A percentile compares a stretch with the other conserved stretches of the same genome.
Evolutionary conservation across 2,113 vertebrate genomes (phyloP).

Genomic region (Hydrolagus affinis): DNA sequence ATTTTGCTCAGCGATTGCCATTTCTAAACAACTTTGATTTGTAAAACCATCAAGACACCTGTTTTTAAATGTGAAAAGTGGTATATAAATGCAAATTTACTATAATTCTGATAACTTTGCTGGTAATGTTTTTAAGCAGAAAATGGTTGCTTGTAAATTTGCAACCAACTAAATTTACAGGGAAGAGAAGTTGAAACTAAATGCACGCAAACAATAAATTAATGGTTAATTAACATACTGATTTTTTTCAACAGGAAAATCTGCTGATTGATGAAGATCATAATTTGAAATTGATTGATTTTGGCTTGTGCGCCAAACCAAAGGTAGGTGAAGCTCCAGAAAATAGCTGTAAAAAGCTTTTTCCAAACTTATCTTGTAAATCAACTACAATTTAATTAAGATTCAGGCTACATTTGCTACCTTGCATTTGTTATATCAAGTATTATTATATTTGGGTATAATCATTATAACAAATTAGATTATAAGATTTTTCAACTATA

Average conservation of each 20-base stretch:
- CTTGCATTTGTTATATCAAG: too few relatives aligned
- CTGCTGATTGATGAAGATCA: constrained; percentile 78
- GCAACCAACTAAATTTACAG: background rate
- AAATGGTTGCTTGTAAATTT: background rate
- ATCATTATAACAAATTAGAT: too few relatives aligned
- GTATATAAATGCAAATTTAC: background rate
- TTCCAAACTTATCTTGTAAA: background rate
- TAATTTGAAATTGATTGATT: constrained; percentile 92
- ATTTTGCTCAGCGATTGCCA: too few relatives aligned
- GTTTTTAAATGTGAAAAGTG: too few relatives aligned
- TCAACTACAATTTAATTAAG: background rate
- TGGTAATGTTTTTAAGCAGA: too few relatives aligned
- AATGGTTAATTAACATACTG: too few relatives aligned
- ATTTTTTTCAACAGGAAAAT: constrained; percentile 72
- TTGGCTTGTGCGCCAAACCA: constrained; percentile 90
- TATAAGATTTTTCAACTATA: too few relatives aligned
- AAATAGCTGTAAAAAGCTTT: background rate
- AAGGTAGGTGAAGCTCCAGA: constrained; percentile 58
- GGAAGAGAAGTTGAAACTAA: too few relatives aligned
- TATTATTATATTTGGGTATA: too few relatives aligned
- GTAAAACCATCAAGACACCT: too few relatives aligned
- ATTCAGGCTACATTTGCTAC: background rate
- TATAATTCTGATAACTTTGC: background rate
- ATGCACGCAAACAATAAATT: too few relatives aligned
- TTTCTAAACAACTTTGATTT: too few relatives aligned